Base-by-base conservation (phyloP, 2,113 vertebrate genomes). In the Gambusia affinis region DNA sequence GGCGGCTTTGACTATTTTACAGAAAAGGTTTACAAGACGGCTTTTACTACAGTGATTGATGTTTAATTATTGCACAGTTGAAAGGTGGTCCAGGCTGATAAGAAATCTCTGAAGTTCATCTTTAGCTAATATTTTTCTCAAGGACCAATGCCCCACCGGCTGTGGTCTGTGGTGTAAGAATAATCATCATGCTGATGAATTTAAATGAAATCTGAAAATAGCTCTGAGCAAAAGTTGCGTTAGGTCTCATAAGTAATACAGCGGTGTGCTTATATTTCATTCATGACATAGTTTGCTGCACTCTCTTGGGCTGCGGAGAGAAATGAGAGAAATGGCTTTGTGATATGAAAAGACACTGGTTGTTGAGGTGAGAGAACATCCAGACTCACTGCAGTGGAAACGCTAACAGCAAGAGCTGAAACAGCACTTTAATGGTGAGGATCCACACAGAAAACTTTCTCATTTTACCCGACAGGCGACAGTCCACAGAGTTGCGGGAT, bases 171-270 rank as follows among this genome's bases (percentile, higher is more conserved):
- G 67, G 63, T 39, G 35, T 63, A 72, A 77, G 73, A 83, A 81
- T 82, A 85, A 87, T 90, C 76, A 89, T 89, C 76, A 80, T 64
- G 3, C 81, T 83, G 77, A 83, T 87, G 77, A 91, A 89, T 91
- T 82, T 78, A 88, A 87, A 91, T 88, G 67, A 74, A 90, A 87
- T 79, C 87, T 82, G 88, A 87, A 92, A 94, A 92, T 90, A 90
- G 92, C 90, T 89, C 64, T 60, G 82, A 82, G 91, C 88, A 87
- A 88, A 57, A 91, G 87, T 91, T 91, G 78, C 72, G 67, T 85
- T 79, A 75, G 74, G 85, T 82, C 91, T 90, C 88, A 91, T 92
- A 90, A 91, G 91, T 93, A 92, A 93, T 91, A 88, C 87, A 91
- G 80, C 61, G 77, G 71, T 64, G 85, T 68, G 80, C 86, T 91